Evolutionary conservation across 2,797 vertebrate species (phyloP).

Genomic region (Cirrhinus mrigala): DNA sequence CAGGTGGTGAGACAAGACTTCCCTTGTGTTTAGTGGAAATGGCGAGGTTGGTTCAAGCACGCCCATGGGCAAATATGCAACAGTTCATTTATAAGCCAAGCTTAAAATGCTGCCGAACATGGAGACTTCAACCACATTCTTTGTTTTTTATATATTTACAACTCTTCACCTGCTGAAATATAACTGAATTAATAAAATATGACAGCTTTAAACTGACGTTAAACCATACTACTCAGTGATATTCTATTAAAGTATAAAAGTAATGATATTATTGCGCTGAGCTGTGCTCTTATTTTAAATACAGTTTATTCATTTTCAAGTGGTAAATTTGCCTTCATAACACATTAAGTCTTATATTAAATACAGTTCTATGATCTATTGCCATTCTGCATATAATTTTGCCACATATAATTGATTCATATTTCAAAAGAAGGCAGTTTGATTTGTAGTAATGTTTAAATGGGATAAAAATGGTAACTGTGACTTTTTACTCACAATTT

Average conservation of each 20-base stretch:
- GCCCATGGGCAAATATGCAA: conserved; percentile 18
- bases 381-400: not conserved
- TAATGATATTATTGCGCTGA: not conserved
- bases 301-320: not conserved
- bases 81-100: conserved; percentile 19
- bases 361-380: not conserved
- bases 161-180: not conserved
- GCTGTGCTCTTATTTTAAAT: not conserved
- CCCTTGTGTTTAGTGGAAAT: conserved; percentile 27
- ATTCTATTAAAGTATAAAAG: not conserved
- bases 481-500: too few species aligned
- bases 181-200: not conserved
- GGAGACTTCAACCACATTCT: not conserved
- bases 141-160: not conserved
- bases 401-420: not conserved
- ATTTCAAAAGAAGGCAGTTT: not conserved
- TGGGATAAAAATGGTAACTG: too few species aligned
- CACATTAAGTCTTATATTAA: not conserved
- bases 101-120: not conserved
- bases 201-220: too few species aligned
- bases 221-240: too few species aligned
- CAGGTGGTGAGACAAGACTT: conserved; percentile 39
- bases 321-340: not conserved
- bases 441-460: too few species aligned
- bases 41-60: conserved; percentile 2